phyloP scores from a whole-genome alignment of 1,140 invertebrate species.

The Diabrotica virgifera region DNA sequence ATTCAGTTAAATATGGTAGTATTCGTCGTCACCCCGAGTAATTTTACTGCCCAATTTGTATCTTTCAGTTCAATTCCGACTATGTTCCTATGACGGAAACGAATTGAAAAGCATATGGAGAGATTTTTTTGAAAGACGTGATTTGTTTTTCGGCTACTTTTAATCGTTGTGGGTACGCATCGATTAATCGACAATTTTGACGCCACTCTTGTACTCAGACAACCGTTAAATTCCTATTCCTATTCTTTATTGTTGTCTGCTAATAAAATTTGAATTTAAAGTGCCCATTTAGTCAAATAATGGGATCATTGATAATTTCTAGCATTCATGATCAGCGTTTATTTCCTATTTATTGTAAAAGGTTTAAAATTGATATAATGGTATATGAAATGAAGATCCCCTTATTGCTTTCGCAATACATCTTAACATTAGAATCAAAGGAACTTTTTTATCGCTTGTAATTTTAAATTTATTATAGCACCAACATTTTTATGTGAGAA shows the following conservation, averaged over 20 bases:
- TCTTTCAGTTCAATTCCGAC: neutral
- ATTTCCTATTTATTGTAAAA: too few relatives aligned
- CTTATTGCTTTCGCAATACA: too few relatives aligned
- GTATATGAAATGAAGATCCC: too few relatives aligned
- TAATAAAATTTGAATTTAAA: neutral
- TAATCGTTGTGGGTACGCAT: neutral
- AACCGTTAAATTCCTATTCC: neutral
- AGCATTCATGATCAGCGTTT: too few relatives aligned
- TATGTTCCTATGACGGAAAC: neutral
- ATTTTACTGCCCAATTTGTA: neutral
- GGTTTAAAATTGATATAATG: too few relatives aligned
- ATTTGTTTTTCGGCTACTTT: neutral
- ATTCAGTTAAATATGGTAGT: neutral
- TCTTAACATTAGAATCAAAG: too few relatives aligned
- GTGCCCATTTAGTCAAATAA: neutral
- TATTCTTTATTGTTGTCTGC: neutral
- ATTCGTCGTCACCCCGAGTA: neutral
- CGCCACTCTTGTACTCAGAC: neutral
- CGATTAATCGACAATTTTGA: neutral
- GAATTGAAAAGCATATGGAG: neutral
- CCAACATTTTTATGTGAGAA: too few relatives aligned
- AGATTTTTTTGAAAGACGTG: neutral
- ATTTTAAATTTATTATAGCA: too few relatives aligned
- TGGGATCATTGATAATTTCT: too few relatives aligned
- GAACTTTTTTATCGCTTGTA: too few relatives aligned